Base-by-base conservation (phyloP, 2,113 vertebrate genomes). In the Amphiprion percula region DNA sequence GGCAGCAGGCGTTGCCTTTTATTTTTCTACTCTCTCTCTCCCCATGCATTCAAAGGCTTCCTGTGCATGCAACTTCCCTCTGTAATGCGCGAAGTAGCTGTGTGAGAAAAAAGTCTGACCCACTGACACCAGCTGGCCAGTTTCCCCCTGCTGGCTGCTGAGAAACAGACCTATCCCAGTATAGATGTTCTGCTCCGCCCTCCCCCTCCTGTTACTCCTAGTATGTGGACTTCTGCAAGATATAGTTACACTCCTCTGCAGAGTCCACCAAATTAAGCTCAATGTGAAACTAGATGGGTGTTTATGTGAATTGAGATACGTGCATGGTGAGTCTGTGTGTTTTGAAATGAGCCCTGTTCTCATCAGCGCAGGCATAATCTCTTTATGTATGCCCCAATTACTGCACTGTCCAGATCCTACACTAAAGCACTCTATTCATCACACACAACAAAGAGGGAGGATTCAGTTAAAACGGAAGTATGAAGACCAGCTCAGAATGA, bases 301-400 rank as follows among this genome's bases (percentile, higher is more conserved):
- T 74, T 68, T 28, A 33, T 53, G 49, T 41, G 39, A 58, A 50
- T 39, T 52, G 7, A 65, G 12, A 50, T 17, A 28, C 49, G 44
- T 73, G 9, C 30, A 58, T 65, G 44, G 65, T 21, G 30, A n/a
- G 74, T 66, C 16, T 52, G 37, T 58, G 70, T 60, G 55, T 80
- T 78, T 78, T 64, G 66, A 73, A 87, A 73, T 75, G 66, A 78
- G 63, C 62, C 72, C 23, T 54, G 68, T 86, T 85, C 74, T 75
- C 79, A 80, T 86, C 76, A 83, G 80, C 53, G n/a, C 68, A 78
- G 65, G 6, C 81, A 56, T 90, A 90, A 88, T 93, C 88, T 83
- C 84, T 83, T 92, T 90, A 92, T 92, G 85, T 90, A 91, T 61
- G 92, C 92, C 73, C 91, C 85, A 90, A 68, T 90, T 90, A 86